Evolutionary conservation across 1,140 invertebrate species (phyloP).

Genomic region (Phthorimaea operculella): DNA sequence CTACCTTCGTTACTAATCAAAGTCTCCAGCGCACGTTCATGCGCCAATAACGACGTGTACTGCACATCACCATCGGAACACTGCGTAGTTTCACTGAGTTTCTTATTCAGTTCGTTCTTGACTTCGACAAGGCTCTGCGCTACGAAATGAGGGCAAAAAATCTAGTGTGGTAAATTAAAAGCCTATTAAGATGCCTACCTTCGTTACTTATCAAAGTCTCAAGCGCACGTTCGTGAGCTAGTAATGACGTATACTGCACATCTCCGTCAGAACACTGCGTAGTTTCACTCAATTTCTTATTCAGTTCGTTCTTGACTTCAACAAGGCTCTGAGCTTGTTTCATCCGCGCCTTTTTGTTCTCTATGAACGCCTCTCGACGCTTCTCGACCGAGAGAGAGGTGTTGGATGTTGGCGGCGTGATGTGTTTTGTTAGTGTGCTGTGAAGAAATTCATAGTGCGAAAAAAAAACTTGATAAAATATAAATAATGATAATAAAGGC

Average conservation of each 20-base stretch:
- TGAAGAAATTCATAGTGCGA: too few species aligned
- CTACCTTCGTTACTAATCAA: slow-evolving; percentile 50
- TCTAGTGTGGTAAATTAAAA: too few species aligned
- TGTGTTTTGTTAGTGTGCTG: slow-evolving; percentile 64
- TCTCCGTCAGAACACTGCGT: slow-evolving; percentile 56
- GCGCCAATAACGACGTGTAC: slow-evolving; percentile 53
- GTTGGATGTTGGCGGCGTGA: slow-evolving; percentile 59
- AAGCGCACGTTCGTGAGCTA: slow-evolving; percentile 45
- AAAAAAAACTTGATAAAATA: too few species aligned
- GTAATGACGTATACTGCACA: slow-evolving; percentile 54
- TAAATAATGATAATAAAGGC: too few species aligned
- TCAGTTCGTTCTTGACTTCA: slow-evolving; percentile 50
- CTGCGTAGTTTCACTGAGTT: slow-evolving; percentile 36
- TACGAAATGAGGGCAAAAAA: too few species aligned
- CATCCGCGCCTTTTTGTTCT: slow-evolving; percentile 54
- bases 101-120: slow-evolving; percentile 48
- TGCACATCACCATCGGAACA: slow-evolving; percentile 60
- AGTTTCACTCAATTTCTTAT: slow-evolving; percentile 35
- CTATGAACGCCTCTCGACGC: slow-evolving; percentile 43
- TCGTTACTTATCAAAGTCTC: slow-evolving; percentile 46
- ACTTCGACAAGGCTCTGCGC: slow-evolving; percentile 47
- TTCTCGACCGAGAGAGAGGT: slow-evolving; percentile 34
- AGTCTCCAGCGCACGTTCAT: slow-evolving; percentile 43
- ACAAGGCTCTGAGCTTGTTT: slow-evolving; percentile 52
- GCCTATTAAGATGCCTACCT: too few species aligned